Conservation (phyloP, 2,113 vertebrate genomes). For the Chamaetylas fuelleborni region DNA sequence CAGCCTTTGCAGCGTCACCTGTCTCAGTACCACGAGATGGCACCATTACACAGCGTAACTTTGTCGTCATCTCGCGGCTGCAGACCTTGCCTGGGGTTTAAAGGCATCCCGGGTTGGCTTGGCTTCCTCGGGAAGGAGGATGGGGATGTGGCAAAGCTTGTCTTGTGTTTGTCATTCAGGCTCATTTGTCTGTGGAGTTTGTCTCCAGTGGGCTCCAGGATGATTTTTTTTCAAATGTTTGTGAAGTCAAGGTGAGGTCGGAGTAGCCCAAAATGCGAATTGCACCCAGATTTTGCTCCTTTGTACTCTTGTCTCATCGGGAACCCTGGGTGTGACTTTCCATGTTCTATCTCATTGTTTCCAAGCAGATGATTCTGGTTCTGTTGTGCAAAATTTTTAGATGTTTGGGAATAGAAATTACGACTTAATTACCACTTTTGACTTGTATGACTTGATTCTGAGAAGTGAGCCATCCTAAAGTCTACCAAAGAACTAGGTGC, state of each 20-base stretch:
- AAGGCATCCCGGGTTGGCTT: not conserved
- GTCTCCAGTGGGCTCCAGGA: not conserved
- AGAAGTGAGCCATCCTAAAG: not conserved
- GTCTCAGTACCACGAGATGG: conserved; percentile 66
- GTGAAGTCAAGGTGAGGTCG: not conserved
- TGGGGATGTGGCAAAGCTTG: not conserved
- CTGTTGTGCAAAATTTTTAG: not conserved
- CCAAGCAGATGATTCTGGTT: not conserved
- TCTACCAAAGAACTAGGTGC: not conserved
- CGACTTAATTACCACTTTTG: not conserved
- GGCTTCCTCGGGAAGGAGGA: not conserved
- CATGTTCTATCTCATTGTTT: not conserved
- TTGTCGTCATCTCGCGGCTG: not conserved
- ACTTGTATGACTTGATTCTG: not conserved
- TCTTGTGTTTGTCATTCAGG: not conserved
- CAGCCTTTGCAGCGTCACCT: not conserved
- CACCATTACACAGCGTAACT: conserved; percentile 47
- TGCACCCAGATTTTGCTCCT: not conserved
- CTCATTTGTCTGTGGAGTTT: not conserved
- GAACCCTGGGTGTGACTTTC: not conserved
- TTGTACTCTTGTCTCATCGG: not conserved
- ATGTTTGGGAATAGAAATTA: not conserved
- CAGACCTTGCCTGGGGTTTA: not conserved
- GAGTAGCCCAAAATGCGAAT: not conserved
- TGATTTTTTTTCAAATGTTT: not conserved